These are phyloP conservation scores for Mus minutoides DNA, from an alignment of 2,797 vertebrate genomes.

Conservation along the genomic window DNA sequence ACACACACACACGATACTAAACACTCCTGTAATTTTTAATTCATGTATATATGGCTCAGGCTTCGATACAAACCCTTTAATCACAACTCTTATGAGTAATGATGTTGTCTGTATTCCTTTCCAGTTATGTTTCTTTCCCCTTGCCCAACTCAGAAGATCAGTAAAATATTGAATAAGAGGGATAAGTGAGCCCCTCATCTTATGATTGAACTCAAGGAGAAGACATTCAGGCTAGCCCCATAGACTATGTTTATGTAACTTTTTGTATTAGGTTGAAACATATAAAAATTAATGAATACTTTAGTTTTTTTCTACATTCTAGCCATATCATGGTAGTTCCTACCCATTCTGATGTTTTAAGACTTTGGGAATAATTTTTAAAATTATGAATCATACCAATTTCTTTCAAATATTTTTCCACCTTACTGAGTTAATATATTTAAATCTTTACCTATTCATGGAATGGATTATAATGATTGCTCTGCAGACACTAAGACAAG, in stretches of 20 bases:
- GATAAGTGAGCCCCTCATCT: neutral
- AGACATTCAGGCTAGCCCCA: neutral
- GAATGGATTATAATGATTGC: neutral
- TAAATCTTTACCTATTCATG: conserved; percentile 9
- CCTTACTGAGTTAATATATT: conserved; percentile 1
- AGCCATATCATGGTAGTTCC: neutral
- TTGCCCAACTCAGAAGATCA: neutral
- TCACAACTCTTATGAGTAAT: conserved; percentile 1
- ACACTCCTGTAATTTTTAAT: conserved; percentile 17
- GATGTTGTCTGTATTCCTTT: conserved; percentile 23
- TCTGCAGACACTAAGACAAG: neutral
- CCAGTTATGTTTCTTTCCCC: neutral
- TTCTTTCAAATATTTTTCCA: conserved; percentile 25
- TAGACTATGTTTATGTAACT: neutral
- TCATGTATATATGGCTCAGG: neutral
- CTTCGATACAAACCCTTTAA: conserved; percentile 40
- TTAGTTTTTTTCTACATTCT: neutral
- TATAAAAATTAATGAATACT: neutral
- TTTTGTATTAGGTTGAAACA: neutral
- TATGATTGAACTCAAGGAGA: neutral
- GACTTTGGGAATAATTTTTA: neutral
- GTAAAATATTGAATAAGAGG: neutral
- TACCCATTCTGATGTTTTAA: neutral
- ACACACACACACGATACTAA: neutral
- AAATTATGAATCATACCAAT: conserved; percentile 12